These are phyloP conservation scores for Timandra comae DNA, from an alignment of 2,888 invertebrate species.

Conservation along the genomic window DNA sequence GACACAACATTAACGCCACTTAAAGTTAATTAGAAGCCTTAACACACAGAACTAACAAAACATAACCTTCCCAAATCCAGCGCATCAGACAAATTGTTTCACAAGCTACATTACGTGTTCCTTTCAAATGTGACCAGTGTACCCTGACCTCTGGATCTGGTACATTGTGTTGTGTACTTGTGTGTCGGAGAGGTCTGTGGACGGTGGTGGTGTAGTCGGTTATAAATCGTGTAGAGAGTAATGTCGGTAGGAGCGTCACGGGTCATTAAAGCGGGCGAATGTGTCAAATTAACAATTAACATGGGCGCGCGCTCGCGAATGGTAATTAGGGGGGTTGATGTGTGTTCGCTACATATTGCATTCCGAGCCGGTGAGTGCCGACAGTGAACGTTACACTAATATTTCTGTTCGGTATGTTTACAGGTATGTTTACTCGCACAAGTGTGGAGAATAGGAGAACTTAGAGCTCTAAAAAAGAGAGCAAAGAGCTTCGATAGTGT, in stretches of 20 bases:
- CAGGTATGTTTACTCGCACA: too few species aligned
- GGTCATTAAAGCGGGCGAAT: conserved; percentile 65
- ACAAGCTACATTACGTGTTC: conserved; percentile 47
- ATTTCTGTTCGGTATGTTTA: too few species aligned
- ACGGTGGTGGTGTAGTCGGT: too few species aligned
- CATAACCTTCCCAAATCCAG: conserved; percentile 24
- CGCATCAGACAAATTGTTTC: conserved; percentile 52
- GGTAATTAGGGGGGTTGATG: not conserved
- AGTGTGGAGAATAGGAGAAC: too few species aligned
- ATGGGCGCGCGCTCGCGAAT: not conserved
- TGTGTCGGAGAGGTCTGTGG: too few species aligned
- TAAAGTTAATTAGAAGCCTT: conserved; percentile 14
- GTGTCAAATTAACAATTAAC: conserved; percentile 72
- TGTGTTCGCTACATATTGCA: conserved; percentile 1
- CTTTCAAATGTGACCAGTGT: conserved; percentile 1
- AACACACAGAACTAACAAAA: conserved; percentile 11
- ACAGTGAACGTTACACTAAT: too few species aligned
- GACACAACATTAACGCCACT: too few species aligned
- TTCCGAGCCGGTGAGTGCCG: conserved; percentile 1
- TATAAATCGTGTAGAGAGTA: conserved; percentile 30
- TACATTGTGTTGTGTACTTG: too few species aligned
- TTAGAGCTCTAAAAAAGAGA: too few species aligned
- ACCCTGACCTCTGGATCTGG: too few species aligned
- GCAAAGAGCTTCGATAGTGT: too few species aligned
- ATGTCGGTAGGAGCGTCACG: conserved; percentile 39